Conservation (phyloP, 1,140 invertebrate species). For the Lepidurus couesii region DNA sequence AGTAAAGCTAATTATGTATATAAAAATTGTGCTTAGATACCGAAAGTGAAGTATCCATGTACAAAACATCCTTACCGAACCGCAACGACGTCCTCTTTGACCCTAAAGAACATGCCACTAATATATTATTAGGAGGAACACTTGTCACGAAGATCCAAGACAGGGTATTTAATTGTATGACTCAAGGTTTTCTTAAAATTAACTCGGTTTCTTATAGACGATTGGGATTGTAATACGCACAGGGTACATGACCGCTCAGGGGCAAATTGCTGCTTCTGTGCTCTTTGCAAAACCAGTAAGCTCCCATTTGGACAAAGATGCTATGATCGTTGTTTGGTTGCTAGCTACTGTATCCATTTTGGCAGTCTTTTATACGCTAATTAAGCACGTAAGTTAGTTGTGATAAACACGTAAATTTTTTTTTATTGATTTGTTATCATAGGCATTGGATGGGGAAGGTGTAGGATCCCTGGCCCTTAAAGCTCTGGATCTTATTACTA, state of each 20-base stretch:
- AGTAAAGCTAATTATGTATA: not conserved
- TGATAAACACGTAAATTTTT: not conserved
- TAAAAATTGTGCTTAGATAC: not conserved
- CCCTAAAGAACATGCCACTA: not conserved
- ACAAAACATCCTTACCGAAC: not conserved
- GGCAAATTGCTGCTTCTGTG: not conserved
- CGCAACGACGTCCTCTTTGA: not conserved
- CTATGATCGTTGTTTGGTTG: not conserved
- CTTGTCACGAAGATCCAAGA: conserved; percentile 5
- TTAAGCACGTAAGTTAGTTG: not conserved
- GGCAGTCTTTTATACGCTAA: not conserved
- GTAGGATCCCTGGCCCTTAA: not conserved
- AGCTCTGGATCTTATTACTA: not conserved
- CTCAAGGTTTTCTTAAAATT: not conserved
- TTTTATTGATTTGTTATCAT: not conserved
- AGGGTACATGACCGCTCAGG: not conserved
- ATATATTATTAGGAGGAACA: not conserved
- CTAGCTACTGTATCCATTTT: not conserved
- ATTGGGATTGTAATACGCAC: not conserved
- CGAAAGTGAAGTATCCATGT: not conserved
- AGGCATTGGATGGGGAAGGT: not conserved
- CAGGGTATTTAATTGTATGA: not conserved
- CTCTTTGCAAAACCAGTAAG: not conserved
- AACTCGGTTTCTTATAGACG: not conserved
- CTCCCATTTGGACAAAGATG: conserved; percentile 11